Evolutionary conservation across 2,113 vertebrate species (phyloP).

Genomic region (Hippocampus barbouri): DNA sequence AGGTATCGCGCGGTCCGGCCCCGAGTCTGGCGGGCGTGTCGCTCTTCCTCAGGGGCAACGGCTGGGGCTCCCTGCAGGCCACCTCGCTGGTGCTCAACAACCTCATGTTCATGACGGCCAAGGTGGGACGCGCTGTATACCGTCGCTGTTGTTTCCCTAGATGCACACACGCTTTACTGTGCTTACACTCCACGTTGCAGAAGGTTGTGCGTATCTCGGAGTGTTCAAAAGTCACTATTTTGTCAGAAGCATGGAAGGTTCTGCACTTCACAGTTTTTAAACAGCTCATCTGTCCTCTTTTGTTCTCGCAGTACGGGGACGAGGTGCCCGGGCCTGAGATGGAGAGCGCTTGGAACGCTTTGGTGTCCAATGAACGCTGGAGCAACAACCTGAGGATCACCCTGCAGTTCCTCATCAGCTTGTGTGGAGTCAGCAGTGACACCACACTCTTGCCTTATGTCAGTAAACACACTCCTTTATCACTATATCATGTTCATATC

Average conservation of each 20-base stretch:
- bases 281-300: neutral
- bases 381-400: slow-evolving; percentile 91
- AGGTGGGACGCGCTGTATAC: slow-evolving; percentile 68
- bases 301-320: slow-evolving; percentile 83
- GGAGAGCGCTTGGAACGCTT: slow-evolving; percentile 95
- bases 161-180: neutral
- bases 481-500: too few relatives aligned
- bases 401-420: slow-evolving; percentile 93
- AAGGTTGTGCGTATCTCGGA: too few relatives aligned
- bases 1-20: slow-evolving; percentile 71
- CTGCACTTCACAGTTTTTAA: neutral
- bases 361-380: slow-evolving; percentile 96
- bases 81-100: slow-evolving; percentile 96
- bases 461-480: slow-evolving; percentile 54
- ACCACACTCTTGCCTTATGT: slow-evolving; percentile 90
- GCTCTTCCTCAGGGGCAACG: slow-evolving; percentile 85
- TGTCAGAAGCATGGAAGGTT: too few relatives aligned
- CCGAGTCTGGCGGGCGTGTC: slow-evolving; percentile 66
- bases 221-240: neutral
- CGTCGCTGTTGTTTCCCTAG: neutral
- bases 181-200: too few relatives aligned
- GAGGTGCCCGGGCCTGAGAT: slow-evolving; percentile 94
- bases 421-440: slow-evolving; percentile 97
- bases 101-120: slow-evolving; percentile 99
- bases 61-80: slow-evolving; percentile 96